phyloP scores from a whole-genome alignment of 2,888 invertebrate species.

The Onchidella celtica region DNA sequence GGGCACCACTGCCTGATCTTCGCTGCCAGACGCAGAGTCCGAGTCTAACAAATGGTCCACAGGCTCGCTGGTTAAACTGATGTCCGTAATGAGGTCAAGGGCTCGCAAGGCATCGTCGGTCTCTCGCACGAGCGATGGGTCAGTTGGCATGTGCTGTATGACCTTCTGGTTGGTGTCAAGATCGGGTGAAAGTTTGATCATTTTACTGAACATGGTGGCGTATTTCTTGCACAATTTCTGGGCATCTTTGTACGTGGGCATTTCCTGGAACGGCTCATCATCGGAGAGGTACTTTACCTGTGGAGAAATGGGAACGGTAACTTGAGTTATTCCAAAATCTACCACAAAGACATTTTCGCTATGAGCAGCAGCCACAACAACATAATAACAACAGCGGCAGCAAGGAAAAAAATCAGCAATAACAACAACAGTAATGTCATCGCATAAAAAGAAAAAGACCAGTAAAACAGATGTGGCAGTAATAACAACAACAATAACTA shows the following conservation, averaged over 20 bases:
- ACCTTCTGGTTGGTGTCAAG: conserved; percentile 66
- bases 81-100: conserved; percentile 70
- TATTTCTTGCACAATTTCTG: conserved; percentile 66
- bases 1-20: conserved; percentile 55
- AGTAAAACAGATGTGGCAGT: no score
- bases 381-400: neutral
- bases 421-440: no score
- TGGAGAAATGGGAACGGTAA: neutral
- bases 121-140: conserved; percentile 55
- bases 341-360: neutral
- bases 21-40: conserved; percentile 64
- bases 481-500: no score
- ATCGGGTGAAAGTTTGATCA: conserved; percentile 71
- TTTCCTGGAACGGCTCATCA: conserved; percentile 59
- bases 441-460: no score
- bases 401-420: neutral
- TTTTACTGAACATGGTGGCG: conserved; percentile 60
- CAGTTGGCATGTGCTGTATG: conserved; percentile 68
- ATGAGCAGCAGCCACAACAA: neutral
- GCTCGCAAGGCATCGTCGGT: conserved; percentile 63
- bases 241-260: conserved; percentile 65
- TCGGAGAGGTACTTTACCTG: conserved; percentile 35
- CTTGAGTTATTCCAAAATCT: neutral
- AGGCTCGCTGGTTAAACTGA: conserved; percentile 67
- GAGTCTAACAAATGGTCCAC: conserved; percentile 60